A percentile compares a stretch with the other conserved stretches of the same genome.
Conservation (phyloP, 2,888 invertebrate genomes). For the Dasypolia templi region DNA sequence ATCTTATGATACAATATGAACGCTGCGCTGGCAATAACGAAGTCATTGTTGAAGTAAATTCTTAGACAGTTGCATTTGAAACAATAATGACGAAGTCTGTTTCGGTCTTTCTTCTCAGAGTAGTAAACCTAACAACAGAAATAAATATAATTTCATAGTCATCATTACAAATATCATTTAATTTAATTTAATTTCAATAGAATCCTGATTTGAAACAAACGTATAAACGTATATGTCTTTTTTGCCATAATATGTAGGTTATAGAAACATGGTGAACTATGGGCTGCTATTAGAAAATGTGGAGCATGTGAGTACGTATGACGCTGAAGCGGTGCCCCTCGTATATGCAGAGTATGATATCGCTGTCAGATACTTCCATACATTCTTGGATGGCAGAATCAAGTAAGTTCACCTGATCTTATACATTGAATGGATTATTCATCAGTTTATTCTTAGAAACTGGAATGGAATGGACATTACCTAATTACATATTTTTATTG, state of each 20-base stretch:
- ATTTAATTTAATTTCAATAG: not conserved
- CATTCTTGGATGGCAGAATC: slow-evolving; percentile 79
- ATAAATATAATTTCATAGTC: not conserved
- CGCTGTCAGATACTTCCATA: slow-evolving; percentile 78
- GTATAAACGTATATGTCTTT: too few species aligned
- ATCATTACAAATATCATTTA: not conserved
- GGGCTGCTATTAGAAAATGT: slow-evolving; percentile 76
- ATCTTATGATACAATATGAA: not conserved
- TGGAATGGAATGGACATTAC: not conserved
- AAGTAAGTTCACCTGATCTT: slow-evolving; percentile 73
- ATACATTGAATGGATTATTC: not conserved
- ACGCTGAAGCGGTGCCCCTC: slow-evolving; percentile 75
- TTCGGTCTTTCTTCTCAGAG: not conserved
- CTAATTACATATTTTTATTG: not conserved
- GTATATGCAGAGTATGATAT: slow-evolving; percentile 82
- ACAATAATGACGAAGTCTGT: not conserved
- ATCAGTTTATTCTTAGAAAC: not conserved
- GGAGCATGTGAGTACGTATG: slow-evolving; percentile 74
- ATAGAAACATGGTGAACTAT: slow-evolving; percentile 78
- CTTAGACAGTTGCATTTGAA: not conserved
- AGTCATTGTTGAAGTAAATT: not conserved
- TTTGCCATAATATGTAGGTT: slow-evolving; percentile 66
- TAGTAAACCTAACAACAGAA: not conserved
- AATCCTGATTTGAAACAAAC: not conserved
- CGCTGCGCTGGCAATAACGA: too few species aligned